Evolutionary conservation across 2,888 invertebrate species (phyloP).

Genomic region (Eilema caniola): DNA sequence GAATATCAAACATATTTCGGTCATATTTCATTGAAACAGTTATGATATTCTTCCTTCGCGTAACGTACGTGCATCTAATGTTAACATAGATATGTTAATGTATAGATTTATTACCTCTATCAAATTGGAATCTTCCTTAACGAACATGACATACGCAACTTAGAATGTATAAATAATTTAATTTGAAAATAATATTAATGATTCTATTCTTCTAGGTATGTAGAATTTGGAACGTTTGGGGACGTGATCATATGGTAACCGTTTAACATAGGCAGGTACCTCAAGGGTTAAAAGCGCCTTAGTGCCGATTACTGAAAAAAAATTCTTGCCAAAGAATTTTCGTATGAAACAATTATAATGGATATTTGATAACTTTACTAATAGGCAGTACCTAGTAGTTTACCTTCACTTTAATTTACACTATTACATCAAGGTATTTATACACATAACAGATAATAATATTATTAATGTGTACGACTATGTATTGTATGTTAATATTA

Average conservation of each 20-base stretch:
- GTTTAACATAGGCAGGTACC: neutral
- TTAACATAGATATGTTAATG: constrained; percentile 73
- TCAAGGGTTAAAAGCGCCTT: neutral
- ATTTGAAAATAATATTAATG: neutral
- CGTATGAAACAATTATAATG: neutral
- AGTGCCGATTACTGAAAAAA: neutral
- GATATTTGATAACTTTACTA: neutral
- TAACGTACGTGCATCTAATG: constrained; percentile 74
- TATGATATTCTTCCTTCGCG: constrained; percentile 84
- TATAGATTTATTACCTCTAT: constrained; percentile 62
- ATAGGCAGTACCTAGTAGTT: neutral
- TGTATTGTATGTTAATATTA: constrained; percentile 66
- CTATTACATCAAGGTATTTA: neutral
- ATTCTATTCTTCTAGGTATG: neutral
- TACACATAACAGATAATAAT: constrained; percentile 38
- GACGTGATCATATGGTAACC: neutral
- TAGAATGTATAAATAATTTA: constrained; percentile 37
- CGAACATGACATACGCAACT: constrained; percentile 37
- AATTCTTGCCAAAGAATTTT: neutral
- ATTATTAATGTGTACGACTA: constrained; percentile 37
- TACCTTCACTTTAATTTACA: neutral
- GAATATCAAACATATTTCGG: constrained; percentile 84
- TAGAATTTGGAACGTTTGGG: neutral
- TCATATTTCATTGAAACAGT: constrained; percentile 83
- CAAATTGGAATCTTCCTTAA: constrained; percentile 53